Conservation (phyloP, 2,113 vertebrate species). For the Ancistrus triradiatus region DNA sequence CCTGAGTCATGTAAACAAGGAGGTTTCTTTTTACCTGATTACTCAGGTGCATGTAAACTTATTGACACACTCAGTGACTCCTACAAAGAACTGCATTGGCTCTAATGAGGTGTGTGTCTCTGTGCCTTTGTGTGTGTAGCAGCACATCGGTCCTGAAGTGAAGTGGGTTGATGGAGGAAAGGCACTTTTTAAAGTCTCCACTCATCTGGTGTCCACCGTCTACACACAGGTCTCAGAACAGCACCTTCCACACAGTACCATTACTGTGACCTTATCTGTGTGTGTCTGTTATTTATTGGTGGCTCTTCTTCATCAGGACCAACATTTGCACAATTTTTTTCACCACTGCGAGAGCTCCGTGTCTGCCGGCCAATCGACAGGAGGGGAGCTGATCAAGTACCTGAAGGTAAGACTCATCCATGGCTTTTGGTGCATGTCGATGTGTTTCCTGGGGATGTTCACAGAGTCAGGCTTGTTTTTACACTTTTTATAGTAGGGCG, state of each 20-base stretch:
- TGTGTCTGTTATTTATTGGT: neutral
- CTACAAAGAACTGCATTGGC: too few species aligned
- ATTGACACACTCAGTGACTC: too few species aligned
- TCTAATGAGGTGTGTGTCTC: neutral
- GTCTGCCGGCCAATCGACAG: constrained; percentile 74
- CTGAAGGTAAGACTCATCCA: constrained; percentile 81
- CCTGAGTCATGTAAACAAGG: too few species aligned
- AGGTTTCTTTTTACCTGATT: too few species aligned
- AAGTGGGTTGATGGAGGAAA: constrained; percentile 98
- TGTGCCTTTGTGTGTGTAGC: constrained; percentile 40
- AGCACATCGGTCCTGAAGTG: constrained; percentile 90
- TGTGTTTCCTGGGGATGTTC: constrained; percentile 24
- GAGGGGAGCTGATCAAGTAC: constrained; percentile 90
- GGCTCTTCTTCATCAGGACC: constrained; percentile 73
- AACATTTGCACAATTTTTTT: constrained; percentile 98
- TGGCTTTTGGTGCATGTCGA: neutral
- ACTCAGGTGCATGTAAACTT: too few species aligned
- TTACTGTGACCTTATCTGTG: too few species aligned
- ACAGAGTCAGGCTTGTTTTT: constrained; percentile 12
- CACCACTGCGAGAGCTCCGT: constrained; percentile 86
- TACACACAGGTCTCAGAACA: constrained; percentile 85
- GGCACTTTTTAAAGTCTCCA: constrained; percentile 83
- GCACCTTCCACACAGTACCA: too few species aligned
- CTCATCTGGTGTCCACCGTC: constrained; percentile 93
- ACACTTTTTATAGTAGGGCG: neutral